Evolutionary conservation across 2,797 vertebrate species (phyloP), one percentile per base, ranked within the genome.

Genomic region (Odontamblyopus rebecca): DNA sequence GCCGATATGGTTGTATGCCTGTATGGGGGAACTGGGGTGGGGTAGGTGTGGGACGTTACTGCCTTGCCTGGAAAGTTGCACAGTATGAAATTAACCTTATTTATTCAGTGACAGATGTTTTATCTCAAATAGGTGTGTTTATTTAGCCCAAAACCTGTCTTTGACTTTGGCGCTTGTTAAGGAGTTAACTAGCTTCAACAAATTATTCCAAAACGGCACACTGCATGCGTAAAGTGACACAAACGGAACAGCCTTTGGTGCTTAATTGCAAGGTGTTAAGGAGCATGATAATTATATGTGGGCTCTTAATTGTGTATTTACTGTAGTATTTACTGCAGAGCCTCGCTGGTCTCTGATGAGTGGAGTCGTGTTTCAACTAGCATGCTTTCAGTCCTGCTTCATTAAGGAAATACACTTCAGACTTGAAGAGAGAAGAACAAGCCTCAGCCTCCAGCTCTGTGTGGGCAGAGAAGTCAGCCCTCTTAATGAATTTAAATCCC

Each of bases 271-370:
- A 73, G 82, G 82, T 89, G 89, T 87, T 90, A 92, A 92, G 61
- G 78, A 80, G 80, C 82, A 61, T 76, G 80, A 81, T 23, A 23
- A 88, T 90, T 89, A 88, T 90, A 89, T 84, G 84, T 87, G 82
- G 86, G 88, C 79, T 79, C 77, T 84, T 93, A 92, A 93, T 92
- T 91, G 90, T 91, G 85, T 92, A 89, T 91, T 93, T 92, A 89
- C 85, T 69, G 84, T 86, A 86, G 82, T 89, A 90, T 92, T 92
- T 93, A 91, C 88, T 90, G 89, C 78, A 81, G 81, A 85, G 85
- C 80, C 70, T 75, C 84, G 88, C 84, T 84, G 76, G 81, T 82
- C 51, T 84, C 82, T 91, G 90, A 91, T 91, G 89, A 92, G 90
- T 82, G 87, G 87, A 88, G 82, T 75, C 59, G 81, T 85, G 77